Base-by-base conservation (phyloP, 2,888 invertebrate genomes). In the Eristalis tenax region DNA sequence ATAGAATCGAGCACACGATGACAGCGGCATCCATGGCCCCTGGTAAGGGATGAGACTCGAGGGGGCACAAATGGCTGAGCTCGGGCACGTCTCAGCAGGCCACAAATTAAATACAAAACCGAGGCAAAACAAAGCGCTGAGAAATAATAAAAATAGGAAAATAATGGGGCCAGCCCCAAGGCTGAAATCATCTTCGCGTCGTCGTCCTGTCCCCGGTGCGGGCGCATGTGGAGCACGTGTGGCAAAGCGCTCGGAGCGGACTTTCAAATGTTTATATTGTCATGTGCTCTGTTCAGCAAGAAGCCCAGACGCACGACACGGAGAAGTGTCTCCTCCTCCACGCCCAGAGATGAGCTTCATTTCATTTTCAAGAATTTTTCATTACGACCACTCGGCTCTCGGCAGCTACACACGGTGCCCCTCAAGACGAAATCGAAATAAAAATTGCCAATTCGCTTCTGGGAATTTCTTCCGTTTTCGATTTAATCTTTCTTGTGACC, bases 361-460 rank as follows among this genome's bases (percentile, higher is more conserved):
- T 43, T 43, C 50, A 18, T 50, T 50, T 50, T 18, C 50, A 18
- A 50, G 50, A 8, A 50, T 50, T 50, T 50, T 50, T 50, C n/a
- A 50, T 50, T 18, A 50, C 4, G n/a, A 50, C 18, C 18, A 18
- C 64, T 4, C 38, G 23, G 73, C 50, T 64, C 1, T 2, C 26
- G 13, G 40, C 26, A 40, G 40, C 32, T 43, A 43, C 35, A 32
- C n/a, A 32, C 15, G 56, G 73, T 64, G 63, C 22, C 32, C 74
- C 64, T 26, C 35, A 28, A 59, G 22, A 77, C 59, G 61, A 71
- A 77, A 81, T 81, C 76, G 59, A 77, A 77, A 82, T 82, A 61
- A 85, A 77, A 82, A 81, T 85, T 82, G 82, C 38, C 85, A 85
- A 85, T 77, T 82, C 64, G 64, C 73, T 69, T 79, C 56, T 65